A percentile compares a stretch with the other conserved stretches of the same genome.
Conservation (phyloP, 2,797 vertebrate species). For the Esox masquinongy region DNA sequence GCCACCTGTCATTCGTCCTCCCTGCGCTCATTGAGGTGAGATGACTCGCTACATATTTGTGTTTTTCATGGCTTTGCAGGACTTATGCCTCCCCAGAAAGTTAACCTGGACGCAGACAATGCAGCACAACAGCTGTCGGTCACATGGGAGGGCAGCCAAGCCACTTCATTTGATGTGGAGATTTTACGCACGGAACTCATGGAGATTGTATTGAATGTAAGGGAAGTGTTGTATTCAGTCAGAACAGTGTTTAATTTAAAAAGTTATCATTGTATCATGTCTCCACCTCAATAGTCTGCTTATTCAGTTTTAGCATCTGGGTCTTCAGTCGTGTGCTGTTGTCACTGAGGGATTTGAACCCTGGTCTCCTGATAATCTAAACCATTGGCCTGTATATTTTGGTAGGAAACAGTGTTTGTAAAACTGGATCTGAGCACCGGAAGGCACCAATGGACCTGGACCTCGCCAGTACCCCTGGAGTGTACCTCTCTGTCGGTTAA, state of each 20-base stretch:
- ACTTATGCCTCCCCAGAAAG: conserved; percentile 57
- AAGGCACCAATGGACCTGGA: conserved; percentile 69
- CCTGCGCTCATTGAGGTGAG: too few relatives aligned
- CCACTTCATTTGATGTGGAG: conserved; percentile 67
- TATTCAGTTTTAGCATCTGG: neutral
- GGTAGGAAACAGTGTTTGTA: conserved; percentile 59
- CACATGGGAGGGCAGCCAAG: conserved; percentile 68
- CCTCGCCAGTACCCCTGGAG: conserved; percentile 70
- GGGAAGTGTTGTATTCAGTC: conserved; percentile 22
- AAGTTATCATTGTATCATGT: neutral
- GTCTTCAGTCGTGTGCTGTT: neutral
- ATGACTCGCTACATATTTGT: neutral
- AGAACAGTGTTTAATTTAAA: neutral
- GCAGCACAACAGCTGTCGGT: conserved; percentile 59
- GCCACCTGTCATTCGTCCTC: too few relatives aligned
- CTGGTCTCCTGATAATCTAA: neutral
- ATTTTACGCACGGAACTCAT: conserved; percentile 73
- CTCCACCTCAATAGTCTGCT: neutral
- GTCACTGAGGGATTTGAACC: neutral
- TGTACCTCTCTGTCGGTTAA: conserved; percentile 73
- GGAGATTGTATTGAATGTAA: conserved; percentile 70
- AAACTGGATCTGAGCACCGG: conserved; percentile 36
- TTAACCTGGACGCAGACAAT: conserved; percentile 52
- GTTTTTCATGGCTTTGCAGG: conserved; percentile 23
- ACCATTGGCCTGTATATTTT: conserved; percentile 5